A percentile compares a stretch with the other conserved stretches of the same genome.
These are phyloP conservation scores for Euthynnus affinis DNA, from an alignment of 2,797 vertebrate species.

Conservation along the genomic window DNA sequence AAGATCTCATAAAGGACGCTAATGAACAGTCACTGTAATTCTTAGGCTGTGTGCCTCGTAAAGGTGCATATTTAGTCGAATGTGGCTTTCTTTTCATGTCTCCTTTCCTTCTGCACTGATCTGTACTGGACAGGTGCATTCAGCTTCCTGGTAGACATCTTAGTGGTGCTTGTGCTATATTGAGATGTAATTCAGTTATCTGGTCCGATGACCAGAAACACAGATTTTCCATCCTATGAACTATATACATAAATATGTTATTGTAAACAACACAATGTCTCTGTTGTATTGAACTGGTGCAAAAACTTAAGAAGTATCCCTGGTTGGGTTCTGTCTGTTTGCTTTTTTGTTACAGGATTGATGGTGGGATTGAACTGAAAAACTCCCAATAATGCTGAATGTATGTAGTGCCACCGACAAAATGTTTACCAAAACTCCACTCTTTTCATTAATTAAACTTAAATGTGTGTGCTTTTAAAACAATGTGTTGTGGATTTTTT, in stretches of 20 bases:
- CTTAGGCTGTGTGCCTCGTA: slow-evolving; percentile 72
- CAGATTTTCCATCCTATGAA: slow-evolving; percentile 77
- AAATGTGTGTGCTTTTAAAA: slow-evolving; percentile 88
- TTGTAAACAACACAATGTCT: slow-evolving; percentile 84
- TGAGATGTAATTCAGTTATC: slow-evolving; percentile 78
- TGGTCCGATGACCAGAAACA: slow-evolving; percentile 69
- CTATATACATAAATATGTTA: slow-evolving; percentile 84
- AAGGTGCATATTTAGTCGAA: slow-evolving; percentile 74
- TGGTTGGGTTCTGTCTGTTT: slow-evolving; percentile 77
- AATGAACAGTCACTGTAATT: slow-evolving; percentile 74
- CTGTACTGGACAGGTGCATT: slow-evolving; percentile 71
- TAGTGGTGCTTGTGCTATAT: slow-evolving; percentile 84
- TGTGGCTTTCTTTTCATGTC: slow-evolving; percentile 77
- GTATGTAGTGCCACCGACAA: slow-evolving; percentile 89
- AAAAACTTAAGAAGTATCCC: slow-evolving; percentile 76
- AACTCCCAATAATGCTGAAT: slow-evolving; percentile 88
- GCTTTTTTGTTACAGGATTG: slow-evolving; percentile 78
- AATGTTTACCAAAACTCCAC: slow-evolving; percentile 89
- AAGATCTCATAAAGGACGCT: slow-evolving; percentile 71
- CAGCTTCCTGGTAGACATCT: slow-evolving; percentile 79
- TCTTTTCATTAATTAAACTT: slow-evolving; percentile 90
- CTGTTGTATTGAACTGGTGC: slow-evolving; percentile 85
- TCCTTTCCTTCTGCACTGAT: slow-evolving; percentile 75
- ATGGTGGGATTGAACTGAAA: slow-evolving; percentile 83
- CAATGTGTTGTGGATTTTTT: slow-evolving; percentile 33